Base-by-base conservation (phyloP, 2,888 invertebrate species). In the Stenotaenia linearis region DNA sequence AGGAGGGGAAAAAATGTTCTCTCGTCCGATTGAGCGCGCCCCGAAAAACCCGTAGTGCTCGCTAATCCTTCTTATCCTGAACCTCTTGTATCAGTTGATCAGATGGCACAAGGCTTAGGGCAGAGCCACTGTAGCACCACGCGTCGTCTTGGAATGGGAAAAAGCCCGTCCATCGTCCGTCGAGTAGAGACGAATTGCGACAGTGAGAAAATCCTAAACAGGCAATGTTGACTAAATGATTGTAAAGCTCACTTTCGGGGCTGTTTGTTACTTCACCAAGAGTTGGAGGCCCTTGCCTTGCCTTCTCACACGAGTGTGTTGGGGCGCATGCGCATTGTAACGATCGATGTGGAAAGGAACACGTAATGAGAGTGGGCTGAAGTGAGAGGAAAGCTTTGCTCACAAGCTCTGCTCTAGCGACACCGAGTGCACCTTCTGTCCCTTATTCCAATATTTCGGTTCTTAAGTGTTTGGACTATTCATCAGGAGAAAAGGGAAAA, bases 351-450 rank as follows among this genome's bases (percentile, higher is more conserved):
- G 56, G n/a, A n/a, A 56, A 56, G 56, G 56, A 56, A 23, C 56
- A 56, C 56, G 56, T 56, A 56, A 56, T 56, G 56, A 56, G 56
- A 56, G 56, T 56, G 56, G 56, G 56, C 18, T 56, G 56, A 56
- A 56, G 56, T 56, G 56, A 56, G 56, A 56, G 56, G 56, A 56
- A 23, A 56, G 56, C 56, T 56, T 56, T 56, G 56, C 56, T 56
- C 56, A 56, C 56, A 56, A 56, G 56, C 56, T 56, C 56, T 56
- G 56, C 56, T 56, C 56, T 56, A 56, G 56, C 56, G 56, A 56
- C 56, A 56, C 56, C 56, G 56, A 21, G 56, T 56, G 56, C 56
- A 56, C 56, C 56, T 56, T 56, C 56, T 56, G 56, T 56, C 56
- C n/a, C 56, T 56, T 56, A 56, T 56, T 56, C 56, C 56, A 56